phyloP scores from a whole-genome alignment of 2,888 invertebrate species.

The Microctonus hyperodae region DNA sequence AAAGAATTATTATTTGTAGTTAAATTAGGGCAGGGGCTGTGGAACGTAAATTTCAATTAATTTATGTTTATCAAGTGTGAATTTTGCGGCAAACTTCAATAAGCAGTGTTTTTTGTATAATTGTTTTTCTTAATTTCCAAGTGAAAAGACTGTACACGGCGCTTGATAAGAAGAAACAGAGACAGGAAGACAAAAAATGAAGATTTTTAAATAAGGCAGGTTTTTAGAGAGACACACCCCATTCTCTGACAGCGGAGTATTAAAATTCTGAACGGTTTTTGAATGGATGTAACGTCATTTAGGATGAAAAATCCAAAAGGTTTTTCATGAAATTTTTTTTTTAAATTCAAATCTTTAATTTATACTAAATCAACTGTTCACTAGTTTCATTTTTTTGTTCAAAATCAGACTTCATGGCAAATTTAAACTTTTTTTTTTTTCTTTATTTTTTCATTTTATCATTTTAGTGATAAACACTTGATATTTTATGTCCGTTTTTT shows the following conservation, averaged over 20 bases:
- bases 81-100: not conserved
- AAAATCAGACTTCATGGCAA: too few relatives aligned
- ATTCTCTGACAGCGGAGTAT: not conserved
- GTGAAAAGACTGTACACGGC: not conserved
- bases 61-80: not conserved
- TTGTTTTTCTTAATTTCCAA: not conserved
- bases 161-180: not conserved
- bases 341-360: not conserved
- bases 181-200: not conserved
- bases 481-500: conserved; percentile 24
- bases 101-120: not conserved
- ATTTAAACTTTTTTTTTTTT: not conserved
- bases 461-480: conserved; percentile 37
- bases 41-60: not conserved
- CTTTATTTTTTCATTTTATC: conserved; percentile 32
- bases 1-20: not conserved
- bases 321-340: not conserved
- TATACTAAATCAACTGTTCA: not conserved
- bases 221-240: not conserved
- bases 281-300: conserved; percentile 12
- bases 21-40: not conserved
- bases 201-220: not conserved
- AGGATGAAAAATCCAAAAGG: not conserved
- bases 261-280: not conserved
- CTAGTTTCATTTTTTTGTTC: too few relatives aligned